Evolutionary conservation across 2,797 vertebrate species (phyloP).

Genomic region (Lutjanus campechanus): DNA sequence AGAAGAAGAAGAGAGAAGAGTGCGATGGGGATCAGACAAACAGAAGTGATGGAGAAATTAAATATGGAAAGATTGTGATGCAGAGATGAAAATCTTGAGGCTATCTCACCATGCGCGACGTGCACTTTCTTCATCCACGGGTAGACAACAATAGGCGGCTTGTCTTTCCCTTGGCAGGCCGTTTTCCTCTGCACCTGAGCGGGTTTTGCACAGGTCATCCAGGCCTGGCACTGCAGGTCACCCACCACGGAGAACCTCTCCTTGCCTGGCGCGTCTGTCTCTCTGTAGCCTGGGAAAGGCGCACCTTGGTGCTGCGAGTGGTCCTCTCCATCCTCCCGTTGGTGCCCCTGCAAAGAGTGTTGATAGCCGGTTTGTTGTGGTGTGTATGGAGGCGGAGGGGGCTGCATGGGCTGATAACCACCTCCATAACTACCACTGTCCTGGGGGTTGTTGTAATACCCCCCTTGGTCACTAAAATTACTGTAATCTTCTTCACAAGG

Average conservation of each 20-base stretch:
- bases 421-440: slow-evolving; percentile 90
- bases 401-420: slow-evolving; percentile 81
- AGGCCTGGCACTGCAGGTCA: slow-evolving; percentile 76
- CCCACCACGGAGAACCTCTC: slow-evolving; percentile 57
- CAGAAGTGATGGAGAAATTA: not conserved
- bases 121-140: slow-evolving; percentile 99
- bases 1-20: slow-evolving; percentile 19
- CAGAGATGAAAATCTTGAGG: not conserved
- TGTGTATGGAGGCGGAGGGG: slow-evolving; percentile 89
- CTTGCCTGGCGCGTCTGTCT: slow-evolving; percentile 44
- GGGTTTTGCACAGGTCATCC: slow-evolving; percentile 77
- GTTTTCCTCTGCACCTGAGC: slow-evolving; percentile 79
- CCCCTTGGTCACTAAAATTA: slow-evolving; percentile 93
- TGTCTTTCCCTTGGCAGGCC: slow-evolving; percentile 83
- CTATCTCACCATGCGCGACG: slow-evolving; percentile 87
- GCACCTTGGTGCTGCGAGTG: slow-evolving; percentile 47
- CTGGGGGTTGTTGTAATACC: slow-evolving; percentile 90
- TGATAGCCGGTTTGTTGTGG: slow-evolving; percentile 88
- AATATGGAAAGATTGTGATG: not conserved
- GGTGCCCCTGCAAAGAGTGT: slow-evolving; percentile 79
- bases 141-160: slow-evolving; percentile 93
- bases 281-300: slow-evolving; percentile 59
- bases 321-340: slow-evolving; percentile 71
- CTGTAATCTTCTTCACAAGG: slow-evolving; percentile 95
- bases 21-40: not conserved